Percentiles rank a stretch among this genome's conserved stretches.
These are phyloP conservation scores for Acanthurus lineatus DNA, from an alignment of 2,797 vertebrate genomes.

Conservation along the genomic window DNA sequence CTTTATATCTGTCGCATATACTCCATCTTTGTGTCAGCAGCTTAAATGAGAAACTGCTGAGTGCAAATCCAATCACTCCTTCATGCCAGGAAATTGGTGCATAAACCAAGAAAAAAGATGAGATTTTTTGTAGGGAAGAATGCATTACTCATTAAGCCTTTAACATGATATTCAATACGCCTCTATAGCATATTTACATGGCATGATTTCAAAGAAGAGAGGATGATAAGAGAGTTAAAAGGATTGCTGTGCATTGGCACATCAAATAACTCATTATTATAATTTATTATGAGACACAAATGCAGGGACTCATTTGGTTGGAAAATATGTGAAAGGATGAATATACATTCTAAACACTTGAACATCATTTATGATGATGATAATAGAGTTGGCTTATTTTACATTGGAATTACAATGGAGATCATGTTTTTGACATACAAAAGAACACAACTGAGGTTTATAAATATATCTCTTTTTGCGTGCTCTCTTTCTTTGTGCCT, in stretches of 20 bases:
- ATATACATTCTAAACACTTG: constrained; percentile 34
- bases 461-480: not conserved
- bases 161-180: constrained; percentile 50
- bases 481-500: not conserved
- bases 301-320: constrained; percentile 30
- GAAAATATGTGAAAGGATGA: constrained; percentile 32
- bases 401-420: constrained; percentile 6
- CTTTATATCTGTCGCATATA: constrained; percentile 45
- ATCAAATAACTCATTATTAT: constrained; percentile 52
- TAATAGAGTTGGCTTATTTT: constrained; percentile 30
- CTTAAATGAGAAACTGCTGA: constrained; percentile 61
- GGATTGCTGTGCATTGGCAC: constrained; percentile 22
- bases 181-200: constrained; percentile 20
- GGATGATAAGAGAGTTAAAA: constrained; percentile 45
- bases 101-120: constrained; percentile 25
- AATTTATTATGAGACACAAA: constrained; percentile 41
- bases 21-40: constrained; percentile 58
- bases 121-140: constrained; percentile 13
- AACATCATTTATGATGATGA: constrained; percentile 15
- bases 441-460: constrained; percentile 4
- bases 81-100: constrained; percentile 56
- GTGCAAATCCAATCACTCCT: constrained; percentile 58
- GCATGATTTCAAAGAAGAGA: constrained; percentile 30
- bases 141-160: constrained; percentile 46
- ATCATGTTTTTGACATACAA: constrained; percentile 18